Percentiles rank a stretch among this genome's conserved stretches.
Conservation (phyloP, 2,888 invertebrate species). For the Galerucella pusilla region DNA sequence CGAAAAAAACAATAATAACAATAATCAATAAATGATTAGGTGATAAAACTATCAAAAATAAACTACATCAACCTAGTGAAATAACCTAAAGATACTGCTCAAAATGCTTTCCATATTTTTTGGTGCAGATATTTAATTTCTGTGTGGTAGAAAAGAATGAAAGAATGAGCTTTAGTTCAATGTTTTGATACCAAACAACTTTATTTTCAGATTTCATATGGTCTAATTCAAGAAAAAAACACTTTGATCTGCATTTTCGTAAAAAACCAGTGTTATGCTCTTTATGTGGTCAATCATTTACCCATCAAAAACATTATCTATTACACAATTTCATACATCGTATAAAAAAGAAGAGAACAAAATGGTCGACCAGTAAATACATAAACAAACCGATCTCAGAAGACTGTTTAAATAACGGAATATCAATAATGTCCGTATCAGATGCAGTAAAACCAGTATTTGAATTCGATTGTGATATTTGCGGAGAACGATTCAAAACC, state of each 20-base stretch:
- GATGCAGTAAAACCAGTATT: background rate
- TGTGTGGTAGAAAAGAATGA: too few relatives aligned
- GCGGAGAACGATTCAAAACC: background rate
- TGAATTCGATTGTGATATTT: conserved; percentile 15
- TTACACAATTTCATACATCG: background rate
- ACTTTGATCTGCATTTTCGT: background rate
- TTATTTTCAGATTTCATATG: conserved; percentile 6
- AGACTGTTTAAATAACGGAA: background rate
- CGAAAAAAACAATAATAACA: too few relatives aligned
- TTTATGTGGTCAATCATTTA: background rate
- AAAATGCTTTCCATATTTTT: too few relatives aligned
- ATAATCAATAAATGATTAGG: too few relatives aligned
- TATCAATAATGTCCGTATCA: background rate
- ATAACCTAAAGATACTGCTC: too few relatives aligned
- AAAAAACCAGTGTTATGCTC: background rate
- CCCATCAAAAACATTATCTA: background rate
- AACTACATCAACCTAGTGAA: too few relatives aligned
- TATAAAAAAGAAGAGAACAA: conserved; percentile 4
- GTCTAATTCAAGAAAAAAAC: background rate
- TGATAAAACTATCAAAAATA: too few relatives aligned
- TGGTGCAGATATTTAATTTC: too few relatives aligned
- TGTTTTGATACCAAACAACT: background rate
- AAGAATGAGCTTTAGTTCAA: background rate
- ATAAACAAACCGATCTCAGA: background rate
- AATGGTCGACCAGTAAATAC: background rate